These are phyloP conservation scores for Erebia aethiops DNA, from an alignment of 2,888 invertebrate genomes.

Conservation along the genomic window DNA sequence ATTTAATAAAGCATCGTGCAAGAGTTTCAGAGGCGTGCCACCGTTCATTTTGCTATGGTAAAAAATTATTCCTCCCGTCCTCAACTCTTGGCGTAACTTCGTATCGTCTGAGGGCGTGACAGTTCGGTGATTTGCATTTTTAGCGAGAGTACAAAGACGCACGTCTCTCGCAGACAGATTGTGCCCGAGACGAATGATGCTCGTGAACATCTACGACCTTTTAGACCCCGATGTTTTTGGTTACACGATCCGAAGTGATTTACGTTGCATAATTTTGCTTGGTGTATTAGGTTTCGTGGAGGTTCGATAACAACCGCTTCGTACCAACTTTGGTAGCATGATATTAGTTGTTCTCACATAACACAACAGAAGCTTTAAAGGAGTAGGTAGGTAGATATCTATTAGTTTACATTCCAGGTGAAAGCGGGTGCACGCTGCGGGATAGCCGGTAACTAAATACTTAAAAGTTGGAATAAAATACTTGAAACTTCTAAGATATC, in stretches of 20 bases:
- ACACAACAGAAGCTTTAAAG: neutral
- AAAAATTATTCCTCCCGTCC: conserved; percentile 69
- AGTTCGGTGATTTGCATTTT: conserved; percentile 79
- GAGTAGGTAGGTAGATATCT: no score
- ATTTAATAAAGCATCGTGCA: conserved; percentile 50
- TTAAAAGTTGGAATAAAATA: no score
- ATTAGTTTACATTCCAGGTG: no score
- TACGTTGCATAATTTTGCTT: conserved; percentile 13
- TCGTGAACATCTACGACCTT: conserved; percentile 43
- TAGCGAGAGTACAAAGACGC: conserved; percentile 75
- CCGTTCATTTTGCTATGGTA: conserved; percentile 72
- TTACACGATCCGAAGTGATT: conserved; percentile 21
- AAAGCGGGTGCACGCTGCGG: no score
- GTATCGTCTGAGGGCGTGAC: conserved; percentile 66
- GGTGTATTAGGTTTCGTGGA: neutral
- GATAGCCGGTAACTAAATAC: no score
- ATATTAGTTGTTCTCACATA: neutral
- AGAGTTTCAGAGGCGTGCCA: conserved; percentile 71
- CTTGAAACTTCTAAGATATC: no score
- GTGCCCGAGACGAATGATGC: conserved; percentile 72
- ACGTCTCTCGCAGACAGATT: conserved; percentile 75
- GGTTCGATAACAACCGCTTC: neutral
- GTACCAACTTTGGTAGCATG: neutral
- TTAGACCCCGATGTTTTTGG: conserved; percentile 22
- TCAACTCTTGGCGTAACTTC: conserved; percentile 53